Percentiles rank a stretch among this genome's conserved stretches.
These are phyloP conservation scores for Gryllus longicercus DNA, from an alignment of 2,888 invertebrate genomes.

Conservation along the genomic window DNA sequence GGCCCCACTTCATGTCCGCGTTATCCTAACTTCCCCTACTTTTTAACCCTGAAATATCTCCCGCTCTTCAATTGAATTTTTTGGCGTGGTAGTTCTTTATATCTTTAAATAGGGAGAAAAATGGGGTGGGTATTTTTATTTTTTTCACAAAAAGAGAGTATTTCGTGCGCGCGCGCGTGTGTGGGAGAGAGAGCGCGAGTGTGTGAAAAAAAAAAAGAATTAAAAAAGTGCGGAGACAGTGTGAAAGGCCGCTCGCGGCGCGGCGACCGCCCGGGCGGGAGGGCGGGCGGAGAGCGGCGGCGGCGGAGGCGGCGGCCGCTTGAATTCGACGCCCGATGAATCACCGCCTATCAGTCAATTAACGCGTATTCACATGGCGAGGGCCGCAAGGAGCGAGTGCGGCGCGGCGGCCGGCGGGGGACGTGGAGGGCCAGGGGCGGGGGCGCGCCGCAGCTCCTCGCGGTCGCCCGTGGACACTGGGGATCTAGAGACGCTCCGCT, in stretches of 20 bases:
- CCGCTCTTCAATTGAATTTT: slow-evolving; percentile 17
- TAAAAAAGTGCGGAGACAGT: slow-evolving; percentile 17
- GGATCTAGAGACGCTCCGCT: not conserved
- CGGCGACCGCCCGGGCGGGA: too few species aligned
- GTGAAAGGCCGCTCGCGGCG: not conserved
- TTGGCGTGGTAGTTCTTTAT: slow-evolving; percentile 17
- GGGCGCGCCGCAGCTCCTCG: not conserved
- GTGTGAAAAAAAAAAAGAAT: not conserved
- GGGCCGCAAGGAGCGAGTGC: not conserved
- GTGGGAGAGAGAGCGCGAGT: not conserved
- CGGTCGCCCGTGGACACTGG: not conserved
- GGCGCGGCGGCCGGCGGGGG: not conserved
- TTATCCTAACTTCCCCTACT: slow-evolving; percentile 17
- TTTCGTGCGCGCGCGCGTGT: not conserved
- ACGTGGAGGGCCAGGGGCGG: not conserved
- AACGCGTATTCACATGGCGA: slow-evolving; percentile 31
- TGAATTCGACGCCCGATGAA: slow-evolving; percentile 28
- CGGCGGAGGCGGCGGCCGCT: not conserved
- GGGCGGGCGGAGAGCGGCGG: not conserved
- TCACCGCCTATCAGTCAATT: slow-evolving; percentile 34
- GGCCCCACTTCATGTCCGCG: slow-evolving; percentile 6
- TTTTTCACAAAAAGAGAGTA: slow-evolving; percentile 5
- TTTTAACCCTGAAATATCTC: slow-evolving; percentile 17
- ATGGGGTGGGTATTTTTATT: slow-evolving; percentile 17
- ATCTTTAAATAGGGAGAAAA: slow-evolving; percentile 17